A percentile compares a stretch with the other conserved stretches of the same genome.
phyloP scores from a whole-genome alignment of 2,888 invertebrate genomes.

The Harmothoe impar region DNA sequence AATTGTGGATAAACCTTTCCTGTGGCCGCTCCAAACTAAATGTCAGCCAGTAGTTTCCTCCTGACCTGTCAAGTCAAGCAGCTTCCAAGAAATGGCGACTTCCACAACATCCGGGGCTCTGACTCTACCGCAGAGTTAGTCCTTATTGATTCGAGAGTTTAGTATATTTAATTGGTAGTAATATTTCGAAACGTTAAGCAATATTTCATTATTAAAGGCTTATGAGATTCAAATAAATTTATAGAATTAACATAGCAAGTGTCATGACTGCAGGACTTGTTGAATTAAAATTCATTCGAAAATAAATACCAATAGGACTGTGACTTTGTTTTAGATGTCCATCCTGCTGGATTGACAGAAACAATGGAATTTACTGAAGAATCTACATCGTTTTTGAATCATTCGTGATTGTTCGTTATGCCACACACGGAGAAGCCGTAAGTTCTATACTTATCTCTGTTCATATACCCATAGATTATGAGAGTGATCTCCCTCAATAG shows the following conservation, averaged over 20 bases:
- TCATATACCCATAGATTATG: background rate
- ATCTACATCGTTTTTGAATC: constrained; percentile 22
- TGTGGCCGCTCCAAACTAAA: background rate
- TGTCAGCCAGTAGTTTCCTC: background rate
- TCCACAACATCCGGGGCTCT: constrained; percentile 28
- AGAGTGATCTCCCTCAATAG: background rate
- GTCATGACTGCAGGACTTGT: background rate
- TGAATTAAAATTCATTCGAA: constrained; percentile 61
- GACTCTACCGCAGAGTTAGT: background rate
- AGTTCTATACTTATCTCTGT: constrained; percentile 37
- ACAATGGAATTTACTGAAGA: constrained; percentile 58
- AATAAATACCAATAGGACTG: background rate
- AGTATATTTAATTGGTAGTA: background rate
- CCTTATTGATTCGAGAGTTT: background rate
- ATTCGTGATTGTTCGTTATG: constrained; percentile 60
- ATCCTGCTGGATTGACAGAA: constrained; percentile 59
- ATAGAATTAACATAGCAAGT: too few species aligned
- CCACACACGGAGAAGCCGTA: constrained; percentile 65
- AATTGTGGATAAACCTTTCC: background rate
- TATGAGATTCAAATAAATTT: background rate
- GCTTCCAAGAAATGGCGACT: constrained; percentile 42
- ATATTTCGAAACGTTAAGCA: too few species aligned
- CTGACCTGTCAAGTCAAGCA: background rate
- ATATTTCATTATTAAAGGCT: background rate
- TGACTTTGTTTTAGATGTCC: constrained; percentile 46